Base-by-base conservation (phyloP, 1,140 invertebrate genomes). In the Platyura marginata region DNA sequence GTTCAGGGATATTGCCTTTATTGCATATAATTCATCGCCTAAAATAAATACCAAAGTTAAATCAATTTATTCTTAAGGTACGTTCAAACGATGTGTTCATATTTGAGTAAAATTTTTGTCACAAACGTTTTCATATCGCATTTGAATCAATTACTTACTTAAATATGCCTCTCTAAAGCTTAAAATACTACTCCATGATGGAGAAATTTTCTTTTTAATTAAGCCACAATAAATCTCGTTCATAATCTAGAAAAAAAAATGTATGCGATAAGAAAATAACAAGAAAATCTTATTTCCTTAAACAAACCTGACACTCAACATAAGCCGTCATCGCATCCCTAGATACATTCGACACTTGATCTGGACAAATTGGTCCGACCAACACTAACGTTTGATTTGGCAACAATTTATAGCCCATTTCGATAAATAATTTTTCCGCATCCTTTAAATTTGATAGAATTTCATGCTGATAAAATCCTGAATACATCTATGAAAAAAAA, bases 321-420 rank as follows among this genome's bases (percentile, higher is more conserved):
- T 83, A 82, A 18, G 87, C 87, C n/a, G 87, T 74, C 45, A 89
- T 71, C 3, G 83, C 82, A 62, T 92, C 85, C 36, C 81, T 65
- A 5, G 82, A 83, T 1, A 90, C 75, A 43, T 71, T 73, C 2
- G 77, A 73, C 1, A 88, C 77, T 58, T 72, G 74, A 56, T 88
- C 83, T 1, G 80, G 81, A 59, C 86, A 84, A 29, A 84, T 72
- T 3, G 83, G 80, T 3, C 71, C 76, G 40, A 81, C 75, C 2
- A 85, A 62, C 1, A 71, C 54, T 39, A 71, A 61, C 11, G 63
- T 63, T 36, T 63, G 56, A 23, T 67, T 61, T 22, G 73, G 64
- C 21, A 53, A 32, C 35, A 48, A 48, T 37, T 72, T 72, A 55
- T 90, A 91, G 1, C 86, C 86, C 81, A 91, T 82, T 42, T 75